Conservation (phyloP, 2,797 vertebrate genomes). For the Carduelis carduelis region DNA sequence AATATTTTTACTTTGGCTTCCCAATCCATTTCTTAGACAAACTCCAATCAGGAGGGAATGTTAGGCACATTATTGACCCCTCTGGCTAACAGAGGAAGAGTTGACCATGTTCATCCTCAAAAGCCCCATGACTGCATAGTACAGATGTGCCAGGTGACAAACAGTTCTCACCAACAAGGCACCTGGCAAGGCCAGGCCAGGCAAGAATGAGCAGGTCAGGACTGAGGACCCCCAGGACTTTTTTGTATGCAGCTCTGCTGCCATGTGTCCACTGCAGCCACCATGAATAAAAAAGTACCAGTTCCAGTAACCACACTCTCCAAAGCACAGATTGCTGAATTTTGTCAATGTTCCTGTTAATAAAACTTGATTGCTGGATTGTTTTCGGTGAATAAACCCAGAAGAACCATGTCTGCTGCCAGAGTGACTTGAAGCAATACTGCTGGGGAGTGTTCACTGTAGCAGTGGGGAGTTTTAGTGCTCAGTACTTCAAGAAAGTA, state of each 20-base stretch:
- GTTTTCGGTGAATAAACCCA: neutral
- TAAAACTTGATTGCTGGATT: neutral
- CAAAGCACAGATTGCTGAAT: neutral
- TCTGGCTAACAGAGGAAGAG: neutral
- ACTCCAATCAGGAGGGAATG: neutral
- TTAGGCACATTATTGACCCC: neutral
- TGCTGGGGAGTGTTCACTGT: neutral
- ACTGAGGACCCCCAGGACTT: neutral
- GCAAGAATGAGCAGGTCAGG: neutral
- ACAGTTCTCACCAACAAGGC: neutral
- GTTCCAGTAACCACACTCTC: neutral
- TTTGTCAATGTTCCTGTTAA: neutral
- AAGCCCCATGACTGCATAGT: neutral
- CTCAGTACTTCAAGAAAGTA: neutral
- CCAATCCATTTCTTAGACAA: neutral
- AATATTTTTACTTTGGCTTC: neutral
- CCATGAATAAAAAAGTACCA: neutral
- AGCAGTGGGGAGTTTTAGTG: neutral
- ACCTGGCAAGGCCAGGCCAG: neutral
- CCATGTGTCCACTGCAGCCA: neutral
- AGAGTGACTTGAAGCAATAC: neutral
- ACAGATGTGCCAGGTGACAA: neutral
- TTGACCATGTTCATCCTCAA: neutral
- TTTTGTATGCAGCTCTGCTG: neutral
- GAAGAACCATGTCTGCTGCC: neutral